A percentile compares a stretch with the other conserved stretches of the same genome.
These are phyloP conservation scores for Zygogramma bicolorata DNA, from an alignment of 2,888 invertebrate species.

Conservation along the genomic window DNA sequence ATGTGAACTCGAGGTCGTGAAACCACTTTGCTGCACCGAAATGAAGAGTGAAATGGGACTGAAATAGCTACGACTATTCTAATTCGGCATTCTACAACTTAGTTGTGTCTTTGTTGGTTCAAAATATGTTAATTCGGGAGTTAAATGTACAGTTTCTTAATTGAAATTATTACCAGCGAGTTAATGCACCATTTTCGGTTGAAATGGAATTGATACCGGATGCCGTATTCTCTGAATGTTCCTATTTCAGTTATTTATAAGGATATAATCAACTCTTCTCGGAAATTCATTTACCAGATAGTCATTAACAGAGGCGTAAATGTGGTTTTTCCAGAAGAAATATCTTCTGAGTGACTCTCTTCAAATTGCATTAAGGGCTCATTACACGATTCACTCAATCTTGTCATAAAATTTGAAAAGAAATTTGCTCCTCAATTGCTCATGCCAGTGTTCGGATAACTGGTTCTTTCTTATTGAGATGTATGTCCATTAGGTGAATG, in stretches of 20 bases:
- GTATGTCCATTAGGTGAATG: no score
- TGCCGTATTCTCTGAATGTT: conserved; percentile 41
- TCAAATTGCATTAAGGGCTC: conserved; percentile 33
- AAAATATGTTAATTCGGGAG: conserved; percentile 53
- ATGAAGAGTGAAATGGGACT: conserved; percentile 64
- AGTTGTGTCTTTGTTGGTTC: conserved; percentile 45
- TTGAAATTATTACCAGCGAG: conserved; percentile 19
- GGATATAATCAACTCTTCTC: conserved; percentile 46
- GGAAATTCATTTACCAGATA: conserved; percentile 38
- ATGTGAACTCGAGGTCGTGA: conserved; percentile 61
- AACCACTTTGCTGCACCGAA: conserved; percentile 65
- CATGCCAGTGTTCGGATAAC: no score
- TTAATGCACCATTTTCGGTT: conserved; percentile 42
- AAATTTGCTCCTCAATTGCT: neutral
- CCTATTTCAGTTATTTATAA: conserved; percentile 49
- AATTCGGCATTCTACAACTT: conserved; percentile 58
- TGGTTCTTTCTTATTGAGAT: no score
- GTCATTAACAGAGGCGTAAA: conserved; percentile 40
- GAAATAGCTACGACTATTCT: conserved; percentile 61
- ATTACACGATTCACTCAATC: conserved; percentile 29
- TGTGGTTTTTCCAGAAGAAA: conserved; percentile 27
- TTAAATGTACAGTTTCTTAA: conserved; percentile 25
- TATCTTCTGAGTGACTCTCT: conserved; percentile 22
- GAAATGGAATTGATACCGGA: conserved; percentile 45
- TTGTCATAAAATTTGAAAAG: conserved; percentile 23